Percentiles rank a stretch among this genome's conserved stretches.
Evolutionary conservation across 2,888 invertebrate species (phyloP).

Genomic region (Hypomecis atomaria): DNA sequence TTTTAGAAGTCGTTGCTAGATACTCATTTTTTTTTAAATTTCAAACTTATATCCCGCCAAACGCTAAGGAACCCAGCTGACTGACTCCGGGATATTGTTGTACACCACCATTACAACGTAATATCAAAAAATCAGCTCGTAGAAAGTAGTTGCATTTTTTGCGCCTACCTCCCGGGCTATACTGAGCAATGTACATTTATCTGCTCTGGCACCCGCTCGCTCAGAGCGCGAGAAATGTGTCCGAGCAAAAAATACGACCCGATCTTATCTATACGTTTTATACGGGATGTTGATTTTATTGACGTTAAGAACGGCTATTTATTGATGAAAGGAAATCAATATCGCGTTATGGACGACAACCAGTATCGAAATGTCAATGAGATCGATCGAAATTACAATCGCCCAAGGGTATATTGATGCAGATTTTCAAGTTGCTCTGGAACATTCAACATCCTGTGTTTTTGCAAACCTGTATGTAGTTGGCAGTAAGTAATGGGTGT

Average conservation of each 20-base stretch:
- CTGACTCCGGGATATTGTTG: no score
- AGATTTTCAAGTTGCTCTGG: constrained; percentile 5
- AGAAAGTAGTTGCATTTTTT: no score
- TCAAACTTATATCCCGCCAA: no score
- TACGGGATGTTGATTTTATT: constrained; percentile 31
- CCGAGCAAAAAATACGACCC: constrained; percentile 22
- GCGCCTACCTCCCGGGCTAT: neutral
- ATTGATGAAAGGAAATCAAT: constrained; percentile 26
- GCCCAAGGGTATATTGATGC: constrained; percentile 8
- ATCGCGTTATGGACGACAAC: neutral
- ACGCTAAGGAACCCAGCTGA: no score
- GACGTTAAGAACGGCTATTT: constrained; percentile 21
- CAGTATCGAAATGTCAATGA: constrained; percentile 25
- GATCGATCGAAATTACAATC: constrained; percentile 10
- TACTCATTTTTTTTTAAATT: no score
- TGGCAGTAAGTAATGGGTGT: constrained; percentile 28
- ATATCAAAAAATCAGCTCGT: no score
- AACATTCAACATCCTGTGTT: constrained; percentile 23
- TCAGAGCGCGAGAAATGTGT: constrained; percentile 29
- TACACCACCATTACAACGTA: no score
- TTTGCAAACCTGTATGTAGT: constrained; percentile 16
- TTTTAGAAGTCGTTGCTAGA: no score
- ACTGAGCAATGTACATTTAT: constrained; percentile 15
- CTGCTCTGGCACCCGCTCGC: constrained; percentile 23
- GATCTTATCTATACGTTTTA: constrained; percentile 32